Percentiles rank a stretch among this genome's conserved stretches.
phyloP scores from a whole-genome alignment of 2,888 invertebrate genomes.

The Cryptocheilus praepositus region DNA sequence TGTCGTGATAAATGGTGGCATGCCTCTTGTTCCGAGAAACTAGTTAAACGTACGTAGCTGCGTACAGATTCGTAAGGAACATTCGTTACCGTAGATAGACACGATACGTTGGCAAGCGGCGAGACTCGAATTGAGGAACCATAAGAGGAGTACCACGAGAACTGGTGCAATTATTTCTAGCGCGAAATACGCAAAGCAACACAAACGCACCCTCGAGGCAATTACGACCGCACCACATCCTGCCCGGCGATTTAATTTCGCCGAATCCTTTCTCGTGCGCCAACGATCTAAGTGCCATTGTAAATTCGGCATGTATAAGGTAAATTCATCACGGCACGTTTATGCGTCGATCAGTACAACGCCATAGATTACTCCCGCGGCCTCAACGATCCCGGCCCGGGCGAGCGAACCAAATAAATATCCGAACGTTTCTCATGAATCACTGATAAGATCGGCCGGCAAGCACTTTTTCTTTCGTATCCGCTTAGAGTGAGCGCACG shows the following conservation, averaged over 20 bases:
- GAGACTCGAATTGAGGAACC: conserved; percentile 20
- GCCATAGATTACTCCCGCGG: conserved; percentile 27
- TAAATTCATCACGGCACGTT: too few species aligned
- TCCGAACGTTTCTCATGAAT: conserved; percentile 56
- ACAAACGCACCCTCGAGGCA: not conserved
- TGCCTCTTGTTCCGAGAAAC: too few species aligned
- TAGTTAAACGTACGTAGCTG: too few species aligned
- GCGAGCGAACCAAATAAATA: conserved; percentile 50
- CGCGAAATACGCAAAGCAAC: not conserved
- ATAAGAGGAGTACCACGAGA: too few species aligned
- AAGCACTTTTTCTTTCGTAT: conserved; percentile 35
- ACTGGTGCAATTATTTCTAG: conserved; percentile 6
- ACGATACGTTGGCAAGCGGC: not conserved
- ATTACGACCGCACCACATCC: conserved; percentile 8
- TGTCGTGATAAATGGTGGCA: too few species aligned
- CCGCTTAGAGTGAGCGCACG: conserved; percentile 3
- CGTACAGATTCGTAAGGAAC: too few species aligned
- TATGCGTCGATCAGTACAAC: not conserved
- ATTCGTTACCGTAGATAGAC: too few species aligned
- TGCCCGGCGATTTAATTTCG: too few species aligned
- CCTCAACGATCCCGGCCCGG: conserved; percentile 16
- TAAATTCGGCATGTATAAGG: too few species aligned
- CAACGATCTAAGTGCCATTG: too few species aligned
- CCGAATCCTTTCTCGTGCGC: too few species aligned
- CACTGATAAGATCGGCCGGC: conserved; percentile 55